A percentile compares a stretch with the other conserved stretches of the same genome.
phyloP scores from a whole-genome alignment of 2,113 vertebrate genomes.

The Dasyprocta punctata region DNA sequence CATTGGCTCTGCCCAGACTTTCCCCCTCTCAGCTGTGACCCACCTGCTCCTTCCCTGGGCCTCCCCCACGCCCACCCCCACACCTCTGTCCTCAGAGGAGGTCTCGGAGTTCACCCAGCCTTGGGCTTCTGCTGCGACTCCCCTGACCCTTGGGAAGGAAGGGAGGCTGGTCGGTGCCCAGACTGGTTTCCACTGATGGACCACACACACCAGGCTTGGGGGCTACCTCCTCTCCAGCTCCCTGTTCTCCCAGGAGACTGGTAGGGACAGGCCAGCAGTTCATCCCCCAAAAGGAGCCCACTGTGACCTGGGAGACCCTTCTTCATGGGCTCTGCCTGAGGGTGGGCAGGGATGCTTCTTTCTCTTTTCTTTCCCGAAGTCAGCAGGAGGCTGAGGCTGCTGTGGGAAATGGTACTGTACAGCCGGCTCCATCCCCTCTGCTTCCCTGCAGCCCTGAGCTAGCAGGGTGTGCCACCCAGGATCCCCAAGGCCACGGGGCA shows the following conservation, averaged over 20 bases:
- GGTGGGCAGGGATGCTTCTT: not conserved
- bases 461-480: not conserved
- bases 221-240: not conserved
- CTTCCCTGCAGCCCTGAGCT: not conserved
- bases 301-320: not conserved
- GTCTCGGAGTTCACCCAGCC: not conserved
- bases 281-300: not conserved
- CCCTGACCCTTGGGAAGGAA: not conserved
- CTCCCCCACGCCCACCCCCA: not conserved
- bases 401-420: conserved; percentile 76
- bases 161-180: not conserved
- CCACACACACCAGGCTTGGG: too few species aligned
- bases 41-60: not conserved
- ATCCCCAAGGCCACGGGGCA: not conserved
- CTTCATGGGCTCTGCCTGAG: not conserved
- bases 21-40: not conserved
- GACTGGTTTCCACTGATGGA: not conserved
- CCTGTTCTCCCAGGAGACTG: not conserved
- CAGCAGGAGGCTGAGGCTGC: conserved; percentile 15
- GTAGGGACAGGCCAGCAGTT: not conserved
- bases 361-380: not conserved
- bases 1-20: not conserved
- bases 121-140: not conserved
- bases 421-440: not conserved
- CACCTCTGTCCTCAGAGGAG: not conserved